Evolutionary conservation across 1,140 invertebrate genomes (phyloP).

Genomic region (Drosophila pectinifera): DNA sequence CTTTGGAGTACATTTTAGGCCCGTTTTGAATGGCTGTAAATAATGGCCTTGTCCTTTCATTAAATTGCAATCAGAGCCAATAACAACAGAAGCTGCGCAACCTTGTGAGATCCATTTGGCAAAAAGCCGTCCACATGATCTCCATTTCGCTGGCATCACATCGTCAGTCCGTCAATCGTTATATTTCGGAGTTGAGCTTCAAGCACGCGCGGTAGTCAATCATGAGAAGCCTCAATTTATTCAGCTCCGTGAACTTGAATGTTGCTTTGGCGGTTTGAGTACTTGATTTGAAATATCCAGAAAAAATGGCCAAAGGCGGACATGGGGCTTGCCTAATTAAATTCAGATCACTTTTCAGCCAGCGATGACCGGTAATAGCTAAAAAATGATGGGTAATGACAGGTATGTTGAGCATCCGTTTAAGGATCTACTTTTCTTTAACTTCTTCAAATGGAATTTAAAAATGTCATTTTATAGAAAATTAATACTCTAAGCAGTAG

Average conservation of each 20-base stretch:
- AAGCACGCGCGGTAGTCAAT: slow-evolving; percentile 48
- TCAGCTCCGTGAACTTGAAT: slow-evolving; percentile 65
- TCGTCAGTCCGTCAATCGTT: slow-evolving; percentile 36
- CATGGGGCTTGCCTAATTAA: slow-evolving; percentile 55
- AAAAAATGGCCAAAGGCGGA: slow-evolving; percentile 28
- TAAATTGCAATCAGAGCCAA: slow-evolving; percentile 40
- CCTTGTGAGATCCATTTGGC: slow-evolving; percentile 40
- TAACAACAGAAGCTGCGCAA: slow-evolving; percentile 42
- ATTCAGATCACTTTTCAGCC: slow-evolving; percentile 43
- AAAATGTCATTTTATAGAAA: too few species aligned
- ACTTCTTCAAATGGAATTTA: neutral
- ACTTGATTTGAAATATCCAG: slow-evolving; percentile 15
- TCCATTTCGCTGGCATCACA: too few species aligned
- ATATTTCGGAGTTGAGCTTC: slow-evolving; percentile 23
- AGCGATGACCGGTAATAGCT: slow-evolving; percentile 21
- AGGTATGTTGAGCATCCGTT: neutral
- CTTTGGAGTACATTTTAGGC: neutral
- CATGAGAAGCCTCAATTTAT: slow-evolving; percentile 36
- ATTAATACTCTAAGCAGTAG: too few species aligned
- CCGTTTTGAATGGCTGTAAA: slow-evolving; percentile 24
- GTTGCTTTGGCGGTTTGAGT: slow-evolving; percentile 8
- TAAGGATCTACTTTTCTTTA: neutral
- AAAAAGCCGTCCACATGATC: slow-evolving; percentile 30
- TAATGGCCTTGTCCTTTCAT: slow-evolving; percentile 28
- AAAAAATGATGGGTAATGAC: neutral